Percentiles rank a stretch among this genome's conserved stretches.
These are phyloP conservation scores for Heterodera carotae DNA, from an alignment of 1,140 invertebrate species.

Conservation along the genomic window DNA sequence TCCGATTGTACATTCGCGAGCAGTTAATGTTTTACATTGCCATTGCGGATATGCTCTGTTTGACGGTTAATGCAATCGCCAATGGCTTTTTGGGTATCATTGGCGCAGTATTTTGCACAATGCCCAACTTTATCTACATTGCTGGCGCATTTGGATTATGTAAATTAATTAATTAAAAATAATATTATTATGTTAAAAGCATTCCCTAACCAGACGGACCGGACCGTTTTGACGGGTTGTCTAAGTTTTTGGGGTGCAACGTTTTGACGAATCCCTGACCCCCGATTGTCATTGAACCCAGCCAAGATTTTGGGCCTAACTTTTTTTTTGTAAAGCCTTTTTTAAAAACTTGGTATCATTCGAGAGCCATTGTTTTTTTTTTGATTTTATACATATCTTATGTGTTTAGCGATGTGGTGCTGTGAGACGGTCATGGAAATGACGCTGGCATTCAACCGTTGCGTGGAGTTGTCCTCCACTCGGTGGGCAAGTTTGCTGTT, in stretches of 20 bases:
- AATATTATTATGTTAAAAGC: neutral
- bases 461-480: neutral
- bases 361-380: neutral
- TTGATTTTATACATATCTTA: constrained; percentile 15
- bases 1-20: neutral
- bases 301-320: neutral
- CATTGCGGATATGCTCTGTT: constrained; percentile 26
- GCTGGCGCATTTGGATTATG: constrained; percentile 24
- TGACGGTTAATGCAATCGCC: constrained; percentile 35
- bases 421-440: constrained; percentile 10
- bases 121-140: constrained; percentile 32
- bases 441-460: constrained; percentile 6
- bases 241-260: too few relatives aligned
- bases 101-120: constrained; percentile 33
- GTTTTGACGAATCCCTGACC: too few relatives aligned
- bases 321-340: constrained; percentile 2
- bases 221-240: too few relatives aligned
- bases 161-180: constrained; percentile 8
- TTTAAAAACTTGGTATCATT: neutral
- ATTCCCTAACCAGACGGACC: too few relatives aligned
- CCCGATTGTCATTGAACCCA: too few relatives aligned
- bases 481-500: constrained; percentile 7
- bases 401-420: neutral
- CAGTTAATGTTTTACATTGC: constrained; percentile 44
- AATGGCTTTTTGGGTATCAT: constrained; percentile 39